Conservation (phyloP, 2,113 vertebrate genomes). For the Nymphicus hollandicus region DNA sequence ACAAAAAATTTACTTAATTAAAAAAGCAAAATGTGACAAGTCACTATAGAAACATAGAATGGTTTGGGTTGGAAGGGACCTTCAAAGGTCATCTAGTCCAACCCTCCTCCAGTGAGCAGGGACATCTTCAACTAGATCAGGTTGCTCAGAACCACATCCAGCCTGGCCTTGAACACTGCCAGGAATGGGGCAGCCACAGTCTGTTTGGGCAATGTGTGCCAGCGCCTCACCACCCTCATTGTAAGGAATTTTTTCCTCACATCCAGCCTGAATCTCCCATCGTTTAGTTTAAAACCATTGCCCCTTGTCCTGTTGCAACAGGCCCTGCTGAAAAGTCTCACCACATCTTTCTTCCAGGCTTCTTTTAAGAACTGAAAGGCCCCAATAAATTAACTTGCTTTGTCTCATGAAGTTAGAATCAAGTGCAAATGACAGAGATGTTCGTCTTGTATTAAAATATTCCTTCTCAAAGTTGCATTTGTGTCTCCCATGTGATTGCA, state of each 20-base stretch:
- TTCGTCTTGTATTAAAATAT: background rate
- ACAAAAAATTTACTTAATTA: background rate
- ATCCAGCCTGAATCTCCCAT: background rate
- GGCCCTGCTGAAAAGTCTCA: background rate
- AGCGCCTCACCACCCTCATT: background rate
- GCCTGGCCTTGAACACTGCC: background rate
- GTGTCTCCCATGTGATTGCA: accelerated
- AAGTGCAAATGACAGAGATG: background rate
- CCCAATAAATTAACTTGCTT: background rate
- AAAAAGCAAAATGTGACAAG: background rate
- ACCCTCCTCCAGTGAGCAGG: background rate
- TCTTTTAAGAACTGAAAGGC: background rate
- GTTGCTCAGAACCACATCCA: background rate
- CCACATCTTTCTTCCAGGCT: background rate
- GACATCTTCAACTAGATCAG: background rate
- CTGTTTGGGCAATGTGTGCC: background rate
- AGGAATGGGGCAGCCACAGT: background rate
- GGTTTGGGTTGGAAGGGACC: background rate
- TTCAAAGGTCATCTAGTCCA: background rate
- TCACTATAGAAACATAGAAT: background rate
- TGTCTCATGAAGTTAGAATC: accelerated
- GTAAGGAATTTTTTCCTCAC: background rate
- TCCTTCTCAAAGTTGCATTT: background rate
- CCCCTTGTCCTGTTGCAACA: background rate
- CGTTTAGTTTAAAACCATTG: background rate